Base-by-base conservation (phyloP, 2,113 vertebrate species). In the Cephalopholis sonnerati region DNA sequence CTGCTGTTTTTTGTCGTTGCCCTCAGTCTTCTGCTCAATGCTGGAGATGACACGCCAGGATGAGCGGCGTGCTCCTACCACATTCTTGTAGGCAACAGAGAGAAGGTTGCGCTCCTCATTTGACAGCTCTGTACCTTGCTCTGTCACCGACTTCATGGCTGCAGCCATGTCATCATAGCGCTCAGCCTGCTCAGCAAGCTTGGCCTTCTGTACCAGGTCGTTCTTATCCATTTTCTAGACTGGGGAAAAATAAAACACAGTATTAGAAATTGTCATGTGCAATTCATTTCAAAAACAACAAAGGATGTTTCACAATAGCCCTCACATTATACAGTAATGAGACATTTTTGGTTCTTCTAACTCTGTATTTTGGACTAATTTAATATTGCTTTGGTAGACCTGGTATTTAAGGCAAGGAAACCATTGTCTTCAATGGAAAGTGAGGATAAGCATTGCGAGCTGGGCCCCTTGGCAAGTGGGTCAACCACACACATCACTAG, bases 1-100 rank as follows among this genome's bases (percentile, higher is more conserved):
- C 95, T 97, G 96, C 94, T 98, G 96, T 92, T 99, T 99, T 94
- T 98, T 99, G 93, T 99, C 98, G 5, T 97, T 98, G 74, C 97
- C 96, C 92, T 99, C 98, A 0, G 97, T 97, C 92, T 99, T 99
- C 95, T 99, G 97, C 91, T 99, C 98, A 0, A 99, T 99, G 96
- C 98, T 99, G 93, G 98, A 99, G 94, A 99, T 98, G 53, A 99
- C 98, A 2, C 98, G 97, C 98, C 98, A 99, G 91, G 98, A 99
- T 0, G 98, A 99, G 29, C 98, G 97, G 15, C 98, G 98, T 44
- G 98, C 98, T 3, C 98, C 98, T 0, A 99, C 98, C 89, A 99
- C 98, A 1, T 99, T 99, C 95, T 99, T 99, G 95, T 99, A 99
- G 90, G 98, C 98, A 20, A 99, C 98, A 0, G 98, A 99, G 46